These are phyloP conservation scores for Parapristionchus giblindavisi DNA, from an alignment of 2,888 invertebrate species.

Conservation along the genomic window DNA sequence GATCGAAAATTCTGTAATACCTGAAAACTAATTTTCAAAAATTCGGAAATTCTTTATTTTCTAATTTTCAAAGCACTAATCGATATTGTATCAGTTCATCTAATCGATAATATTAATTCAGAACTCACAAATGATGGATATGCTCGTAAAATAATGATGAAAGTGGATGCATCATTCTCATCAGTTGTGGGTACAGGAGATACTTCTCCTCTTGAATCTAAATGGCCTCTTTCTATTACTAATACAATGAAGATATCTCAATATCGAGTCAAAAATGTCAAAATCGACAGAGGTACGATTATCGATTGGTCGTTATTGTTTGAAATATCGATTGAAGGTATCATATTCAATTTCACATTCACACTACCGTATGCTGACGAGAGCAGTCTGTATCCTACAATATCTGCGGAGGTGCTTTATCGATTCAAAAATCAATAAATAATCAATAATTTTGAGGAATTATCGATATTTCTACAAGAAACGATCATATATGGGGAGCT, in stretches of 20 bases:
- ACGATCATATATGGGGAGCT: neutral
- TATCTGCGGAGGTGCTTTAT: slow-evolving; percentile 33
- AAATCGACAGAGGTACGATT: slow-evolving; percentile 1
- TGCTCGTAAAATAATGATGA: slow-evolving; percentile 30
- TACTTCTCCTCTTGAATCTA: slow-evolving; percentile 3
- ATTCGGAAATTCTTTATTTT: no score
- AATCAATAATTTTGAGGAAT: slow-evolving; percentile 1
- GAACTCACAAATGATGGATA: slow-evolving; percentile 23
- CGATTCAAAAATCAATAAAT: no score
- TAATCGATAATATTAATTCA: no score
- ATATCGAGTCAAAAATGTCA: slow-evolving; percentile 24
- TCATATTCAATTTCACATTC: slow-evolving; percentile 37
- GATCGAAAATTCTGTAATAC: no score
- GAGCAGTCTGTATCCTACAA: neutral
- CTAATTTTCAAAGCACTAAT: no score
- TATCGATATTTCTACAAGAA: slow-evolving; percentile 24
- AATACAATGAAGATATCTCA: slow-evolving; percentile 10
- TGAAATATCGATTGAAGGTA: slow-evolving; percentile 14
- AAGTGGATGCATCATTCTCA: slow-evolving; percentile 22
- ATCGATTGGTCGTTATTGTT: neutral
- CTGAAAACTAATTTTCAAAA: no score
- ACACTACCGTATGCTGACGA: slow-evolving; percentile 33
- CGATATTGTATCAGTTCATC: no score
- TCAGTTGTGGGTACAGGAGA: neutral
- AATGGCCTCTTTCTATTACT: neutral